Base-by-base conservation (phyloP, 2,113 vertebrate species). In the Phalacrocorax aristotelis region DNA sequence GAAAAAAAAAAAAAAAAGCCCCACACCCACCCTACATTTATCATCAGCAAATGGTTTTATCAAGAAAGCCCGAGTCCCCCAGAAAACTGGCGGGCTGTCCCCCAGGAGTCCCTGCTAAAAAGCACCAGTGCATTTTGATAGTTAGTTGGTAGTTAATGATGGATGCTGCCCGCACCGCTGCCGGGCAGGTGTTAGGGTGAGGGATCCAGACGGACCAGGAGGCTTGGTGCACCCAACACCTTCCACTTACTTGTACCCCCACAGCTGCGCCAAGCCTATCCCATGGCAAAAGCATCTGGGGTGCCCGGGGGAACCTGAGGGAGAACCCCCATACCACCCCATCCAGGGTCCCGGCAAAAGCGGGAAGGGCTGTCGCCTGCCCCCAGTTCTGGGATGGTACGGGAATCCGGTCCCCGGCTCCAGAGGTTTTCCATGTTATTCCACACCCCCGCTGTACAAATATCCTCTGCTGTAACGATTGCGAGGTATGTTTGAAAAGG, bases 1-100 rank as follows among this genome's bases (percentile, higher is more conserved):
- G 54, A 80, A 79, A 89, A 80, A 58, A 80, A 79, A 89, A 80
- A 76, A 64, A 94, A 90, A 65, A 60, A 26, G 30, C 38, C 36
- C 32, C 66, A 68, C 89, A 80, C 81, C 77, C 65, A 40, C 60
- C 87, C 94, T 84, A 77, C 93, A 57, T 97, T 97, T 97, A 96
- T 97, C 97, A 95, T 46, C 92, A 74, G 88, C 54, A 79, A 97
- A 79, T 51, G 75, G 18, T 83, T 98, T 95, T 87, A 96, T 96
- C 94, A 72, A 77, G 87, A 90, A 81, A 74, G 87, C 66, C 77
- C 36, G 5, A 91, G 60, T 23, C 32, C 21, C n/a, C 44, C 62
- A 3, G 36, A 60, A 77, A 74, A 38, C 13, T 23, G 20, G 13
- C 1, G 26, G 38, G 6, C 34, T 79, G 29, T 22, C 23, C 62